Evolutionary conservation across 2,888 invertebrate genomes (phyloP).

Genomic region (Stenolophus ochropezus): DNA sequence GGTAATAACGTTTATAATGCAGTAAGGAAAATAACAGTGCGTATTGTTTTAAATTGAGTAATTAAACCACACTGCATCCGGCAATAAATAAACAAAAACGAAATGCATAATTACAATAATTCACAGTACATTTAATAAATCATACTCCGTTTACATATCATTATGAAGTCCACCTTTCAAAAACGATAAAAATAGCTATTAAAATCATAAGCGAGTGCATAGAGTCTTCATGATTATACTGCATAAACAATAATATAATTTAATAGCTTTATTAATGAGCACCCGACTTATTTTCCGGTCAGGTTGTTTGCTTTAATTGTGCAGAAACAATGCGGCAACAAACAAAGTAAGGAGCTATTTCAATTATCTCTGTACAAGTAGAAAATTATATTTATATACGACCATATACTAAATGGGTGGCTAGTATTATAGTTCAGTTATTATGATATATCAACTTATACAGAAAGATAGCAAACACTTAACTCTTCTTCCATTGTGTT

Average conservation of each 20-base stretch:
- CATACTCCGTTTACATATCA: constrained; percentile 15
- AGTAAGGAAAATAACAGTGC: background rate
- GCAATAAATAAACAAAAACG: background rate
- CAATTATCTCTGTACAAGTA: constrained; percentile 26
- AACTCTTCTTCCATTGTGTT: too few species aligned
- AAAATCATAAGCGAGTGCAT: background rate
- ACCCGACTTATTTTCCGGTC: constrained; percentile 8
- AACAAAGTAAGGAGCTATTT: constrained; percentile 30
- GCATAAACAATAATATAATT: background rate
- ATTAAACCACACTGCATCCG: background rate
- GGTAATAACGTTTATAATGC: background rate
- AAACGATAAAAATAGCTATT: constrained; percentile 27
- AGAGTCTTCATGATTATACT: background rate
- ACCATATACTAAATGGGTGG: too few species aligned
- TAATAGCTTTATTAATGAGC: constrained; percentile 6
- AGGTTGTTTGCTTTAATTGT: constrained; percentile 13
- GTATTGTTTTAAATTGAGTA: background rate
- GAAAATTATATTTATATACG: too few species aligned
- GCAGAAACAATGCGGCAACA: constrained; percentile 10
- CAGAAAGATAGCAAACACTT: too few species aligned
- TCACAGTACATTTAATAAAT: constrained; percentile 26
- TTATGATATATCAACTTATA: too few species aligned
- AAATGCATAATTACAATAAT: constrained; percentile 20
- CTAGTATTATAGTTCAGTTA: too few species aligned
- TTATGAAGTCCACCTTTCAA: constrained; percentile 2